Conservation (phyloP, 2,888 invertebrate genomes). For the Sarcophaga variegata region DNA sequence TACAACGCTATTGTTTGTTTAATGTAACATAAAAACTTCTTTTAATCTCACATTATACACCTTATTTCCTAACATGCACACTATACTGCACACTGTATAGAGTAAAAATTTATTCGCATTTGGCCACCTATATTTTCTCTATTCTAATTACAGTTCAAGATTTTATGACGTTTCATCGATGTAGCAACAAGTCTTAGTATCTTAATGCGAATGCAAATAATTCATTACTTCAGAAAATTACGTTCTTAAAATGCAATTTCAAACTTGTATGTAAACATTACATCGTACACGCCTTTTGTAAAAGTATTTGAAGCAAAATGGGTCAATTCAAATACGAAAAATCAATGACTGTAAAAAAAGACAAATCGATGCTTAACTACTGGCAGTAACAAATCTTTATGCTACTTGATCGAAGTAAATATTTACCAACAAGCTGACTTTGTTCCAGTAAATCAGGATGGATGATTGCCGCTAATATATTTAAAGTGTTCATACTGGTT, state of each 20-base stretch:
- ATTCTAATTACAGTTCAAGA: too few relatives aligned
- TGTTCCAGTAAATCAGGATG: constrained; percentile 17
- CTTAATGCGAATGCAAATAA: not conserved
- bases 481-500: not conserved
- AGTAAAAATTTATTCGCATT: too few relatives aligned
- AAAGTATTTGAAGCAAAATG: constrained; percentile 50
- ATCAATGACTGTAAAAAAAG: constrained; percentile 44
- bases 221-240: not conserved
- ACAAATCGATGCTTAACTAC: not conserved
- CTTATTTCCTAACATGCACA: too few relatives aligned
- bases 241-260: not conserved
- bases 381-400: constrained; percentile 6
- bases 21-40: too few relatives aligned
- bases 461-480: constrained; percentile 19
- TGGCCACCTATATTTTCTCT: too few relatives aligned
- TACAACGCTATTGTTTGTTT: too few relatives aligned
- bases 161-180: too few relatives aligned
- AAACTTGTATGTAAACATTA: constrained; percentile 24
- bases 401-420: constrained; percentile 37
- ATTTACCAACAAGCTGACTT: constrained; percentile 54
- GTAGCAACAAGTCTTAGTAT: not conserved
- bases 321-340: constrained; percentile 52
- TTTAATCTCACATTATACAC: too few relatives aligned
- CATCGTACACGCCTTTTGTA: not conserved
- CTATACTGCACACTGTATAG: too few relatives aligned